Base-by-base conservation (phyloP, 2,113 vertebrate species). In the Lontra canadensis region DNA sequence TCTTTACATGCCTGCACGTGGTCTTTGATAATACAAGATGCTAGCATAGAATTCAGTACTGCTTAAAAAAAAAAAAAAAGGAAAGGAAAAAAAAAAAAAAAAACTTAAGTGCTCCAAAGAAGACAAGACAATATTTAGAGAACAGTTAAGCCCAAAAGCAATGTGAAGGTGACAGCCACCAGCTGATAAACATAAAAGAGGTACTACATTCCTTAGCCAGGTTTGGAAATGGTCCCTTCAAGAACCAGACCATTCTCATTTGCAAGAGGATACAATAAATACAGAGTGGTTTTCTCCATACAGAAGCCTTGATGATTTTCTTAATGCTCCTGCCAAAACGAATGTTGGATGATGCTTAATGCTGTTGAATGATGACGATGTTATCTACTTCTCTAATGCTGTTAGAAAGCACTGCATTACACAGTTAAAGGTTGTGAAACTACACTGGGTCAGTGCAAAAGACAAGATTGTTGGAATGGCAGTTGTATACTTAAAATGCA, bases 81-180 rank as follows among this genome's bases (percentile, higher is more conserved):
- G 82, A 36, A 94, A 73, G 65, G n/a, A n/a, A n/a, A n/a, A n/a
- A n/a, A n/a, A n/a, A 31, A 34, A 83, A 42, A 21, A 78, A 61
- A 25, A 25, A 47, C 69, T 57, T 25, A 81, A 95, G 13, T 49
- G 25, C 15, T 49, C 21, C 23, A 67, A 42, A 82, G 94, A 94
- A 73, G 21, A 23, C 57, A 88, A 81, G 79, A 82, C 52, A 95
- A 96, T 52, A 96, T 94, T 96, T 95, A 97, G 84, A 95, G 39
- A 73, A 65, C 5, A 90, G 71, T 90, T 94, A 96, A 89, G n/a
- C 55, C 76, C 78, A 84, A 92, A 90, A 65, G 34, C 52, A 12
- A 88, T 82, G 5, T 65, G 25, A 95, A 95, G n/a, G 36, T 89
- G 39, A 89, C 83, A 90, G 80, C 21, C 21, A 71, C 55, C 18